A percentile compares a stretch with the other conserved stretches of the same genome.
Conservation (phyloP, 2,888 invertebrate species). For the Agonopterix subpropinquella region DNA sequence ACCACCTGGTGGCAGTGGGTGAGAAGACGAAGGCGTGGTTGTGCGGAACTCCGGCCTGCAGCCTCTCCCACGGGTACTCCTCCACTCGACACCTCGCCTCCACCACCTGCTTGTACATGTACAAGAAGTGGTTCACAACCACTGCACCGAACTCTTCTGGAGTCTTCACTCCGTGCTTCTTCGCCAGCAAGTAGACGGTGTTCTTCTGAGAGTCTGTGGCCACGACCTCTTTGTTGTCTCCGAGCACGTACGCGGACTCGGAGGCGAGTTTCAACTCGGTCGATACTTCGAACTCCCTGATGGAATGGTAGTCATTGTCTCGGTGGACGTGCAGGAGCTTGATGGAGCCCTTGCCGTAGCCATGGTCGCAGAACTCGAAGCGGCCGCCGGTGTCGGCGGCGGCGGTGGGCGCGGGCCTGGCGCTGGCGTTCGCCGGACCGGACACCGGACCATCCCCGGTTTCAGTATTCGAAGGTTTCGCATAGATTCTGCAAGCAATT, state of each 20-base stretch:
- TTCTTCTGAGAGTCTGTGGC: slow-evolving; percentile 91
- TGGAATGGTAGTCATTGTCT: slow-evolving; percentile 79
- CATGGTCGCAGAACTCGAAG: slow-evolving; percentile 78
- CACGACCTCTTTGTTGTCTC: slow-evolving; percentile 87
- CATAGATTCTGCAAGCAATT: slow-evolving; percentile 55
- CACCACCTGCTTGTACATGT: slow-evolving; percentile 83
- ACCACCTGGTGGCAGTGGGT: slow-evolving; percentile 80
- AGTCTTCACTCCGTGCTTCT: slow-evolving; percentile 84
- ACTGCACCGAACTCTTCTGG: slow-evolving; percentile 86
- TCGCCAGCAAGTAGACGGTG: slow-evolving; percentile 86
- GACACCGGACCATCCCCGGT: slow-evolving; percentile 29
- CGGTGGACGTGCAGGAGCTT: slow-evolving; percentile 83
- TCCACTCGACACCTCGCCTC: slow-evolving; percentile 82
- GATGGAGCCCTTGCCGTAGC: slow-evolving; percentile 85
- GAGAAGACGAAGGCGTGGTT: slow-evolving; percentile 86
- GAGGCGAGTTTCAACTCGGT: slow-evolving; percentile 82
- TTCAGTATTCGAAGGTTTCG: slow-evolving; percentile 65
- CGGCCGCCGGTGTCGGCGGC: slow-evolving; percentile 65
- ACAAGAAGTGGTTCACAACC: slow-evolving; percentile 84
- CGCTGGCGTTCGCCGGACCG: slow-evolving; percentile 17
- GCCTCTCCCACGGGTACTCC: slow-evolving; percentile 86
- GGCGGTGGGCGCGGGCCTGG: slow-evolving; percentile 42
- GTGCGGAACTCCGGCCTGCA: slow-evolving; percentile 74
- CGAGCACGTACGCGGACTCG: slow-evolving; percentile 81
- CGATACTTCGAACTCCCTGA: slow-evolving; percentile 83